Conservation (phyloP, 2,797 vertebrate species). For the Phalanger gymnotis region DNA sequence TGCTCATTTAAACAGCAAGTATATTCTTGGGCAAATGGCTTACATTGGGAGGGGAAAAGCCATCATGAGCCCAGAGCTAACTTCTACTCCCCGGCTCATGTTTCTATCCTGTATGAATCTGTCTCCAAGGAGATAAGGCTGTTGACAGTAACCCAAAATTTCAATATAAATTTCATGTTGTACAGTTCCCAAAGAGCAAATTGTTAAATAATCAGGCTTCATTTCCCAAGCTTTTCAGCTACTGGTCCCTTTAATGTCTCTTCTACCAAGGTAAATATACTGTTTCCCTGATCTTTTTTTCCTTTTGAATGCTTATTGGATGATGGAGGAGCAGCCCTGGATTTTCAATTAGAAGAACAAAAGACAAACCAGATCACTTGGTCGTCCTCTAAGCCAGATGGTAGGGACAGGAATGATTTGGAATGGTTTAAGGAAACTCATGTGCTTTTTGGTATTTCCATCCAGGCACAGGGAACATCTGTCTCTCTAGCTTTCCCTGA, state of each 20-base stretch:
- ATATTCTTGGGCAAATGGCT: slow-evolving; percentile 69
- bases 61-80: slow-evolving; percentile 75
- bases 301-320: slow-evolving; percentile 47
- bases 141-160: slow-evolving; percentile 73
- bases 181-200: slow-evolving; percentile 59
- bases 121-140: slow-evolving; percentile 66
- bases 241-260: slow-evolving; percentile 29
- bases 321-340: neutral
- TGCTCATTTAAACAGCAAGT: slow-evolving; percentile 64
- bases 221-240: slow-evolving; percentile 20
- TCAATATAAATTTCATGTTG: slow-evolving; percentile 57
- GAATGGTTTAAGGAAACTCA: neutral
- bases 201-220: slow-evolving; percentile 36
- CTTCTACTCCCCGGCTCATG: slow-evolving; percentile 70
- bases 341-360: slow-evolving; percentile 38
- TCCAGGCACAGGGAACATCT: neutral
- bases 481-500: neutral
- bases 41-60: slow-evolving; percentile 72
- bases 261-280: neutral
- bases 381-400: neutral
- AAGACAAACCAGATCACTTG: neutral
- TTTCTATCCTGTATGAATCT: slow-evolving; percentile 68
- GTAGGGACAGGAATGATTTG: neutral
- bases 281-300: neutral
- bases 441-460: neutral